A percentile compares a stretch with the other conserved stretches of the same genome.
Evolutionary conservation across 2,888 invertebrate species (phyloP).

Genomic region (Chouioia cunea): DNA sequence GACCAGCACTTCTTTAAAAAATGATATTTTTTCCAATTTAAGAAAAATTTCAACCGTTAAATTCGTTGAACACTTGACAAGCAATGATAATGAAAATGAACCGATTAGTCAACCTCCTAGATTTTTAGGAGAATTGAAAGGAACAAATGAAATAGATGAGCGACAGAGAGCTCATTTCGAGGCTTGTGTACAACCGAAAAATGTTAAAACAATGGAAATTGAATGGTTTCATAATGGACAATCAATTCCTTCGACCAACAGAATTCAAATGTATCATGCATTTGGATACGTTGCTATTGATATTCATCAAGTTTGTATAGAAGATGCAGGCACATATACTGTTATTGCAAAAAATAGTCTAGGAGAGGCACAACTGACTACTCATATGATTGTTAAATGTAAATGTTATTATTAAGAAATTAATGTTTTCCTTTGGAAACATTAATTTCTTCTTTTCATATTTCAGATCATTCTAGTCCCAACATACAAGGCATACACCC

Average conservation of each 20-base stretch:
- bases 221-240: conserved; percentile 98
- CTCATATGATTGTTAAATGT: conserved; percentile 91
- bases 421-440: conserved; percentile 58
- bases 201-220: conserved; percentile 90
- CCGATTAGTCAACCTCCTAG: conserved; percentile 84
- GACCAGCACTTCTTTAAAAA: not conserved
- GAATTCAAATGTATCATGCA: conserved; percentile 95
- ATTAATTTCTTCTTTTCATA: conserved; percentile 21
- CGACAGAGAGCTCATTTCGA: conserved; percentile 96
- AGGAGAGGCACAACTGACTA: conserved; percentile 88
- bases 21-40: conserved; percentile 65
- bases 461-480: conserved; percentile 84
- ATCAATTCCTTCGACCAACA: conserved; percentile 87
- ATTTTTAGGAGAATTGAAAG: conserved; percentile 90
- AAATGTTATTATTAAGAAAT: no score
- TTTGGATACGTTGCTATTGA: conserved; percentile 98
- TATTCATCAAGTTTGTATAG: conserved; percentile 90
- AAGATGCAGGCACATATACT: conserved; percentile 94
- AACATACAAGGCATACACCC: conserved; percentile 93
- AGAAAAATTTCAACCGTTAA: conserved; percentile 92
- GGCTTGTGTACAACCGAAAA: conserved; percentile 94
- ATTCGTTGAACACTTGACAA: conserved; percentile 81
- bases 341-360: conserved; percentile 91
- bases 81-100: conserved; percentile 78
- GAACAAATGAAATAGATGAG: conserved; percentile 93